Base-by-base conservation (phyloP, 1,140 invertebrate species). In the Drosophila teissieri region DNA sequence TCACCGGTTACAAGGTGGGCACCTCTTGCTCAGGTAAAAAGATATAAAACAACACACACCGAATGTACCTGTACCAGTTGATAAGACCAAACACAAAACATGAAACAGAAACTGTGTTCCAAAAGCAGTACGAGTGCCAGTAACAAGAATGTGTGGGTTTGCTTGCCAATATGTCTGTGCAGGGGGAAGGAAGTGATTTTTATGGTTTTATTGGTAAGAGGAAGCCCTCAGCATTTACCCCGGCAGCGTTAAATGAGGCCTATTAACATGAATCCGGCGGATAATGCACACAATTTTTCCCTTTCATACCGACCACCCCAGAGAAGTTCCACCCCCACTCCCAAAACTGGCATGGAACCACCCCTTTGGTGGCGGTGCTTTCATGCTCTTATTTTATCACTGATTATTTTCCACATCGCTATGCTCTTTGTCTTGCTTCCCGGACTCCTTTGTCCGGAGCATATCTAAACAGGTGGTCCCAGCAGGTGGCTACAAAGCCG, bases 381-480 rank as follows among this genome's bases (percentile, higher is more conserved):
- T 89, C 73, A 77, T 89, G 56, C 84, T 74, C 79, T 86, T 86
- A 86, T 86, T 78, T 67, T 89, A 88, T 88, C 83, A 89, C 76
- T 84, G 84, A 90, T 89, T 89, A 90, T 90, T 89, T 89, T 89
- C 84, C 84, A 90, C 85, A 84, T 90, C 85, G 80, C 54, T 84
- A 74, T 84, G 80, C 52, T 83, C 80, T 80, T 89, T 89, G 84
- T 86, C 67, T 61, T 67, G 67, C 14, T 15, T 14, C 67, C 54
- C 57, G 70, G 27, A 51, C 42, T 51, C 75, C 46, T 88, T 86
- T 86, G 83, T 89, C 61, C 49, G 39, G 37, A 4, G 56, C 62
- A 76, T 90, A 90, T 89, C 85, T 89, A 89, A 89, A 90, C 84
- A 89, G 84, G 85, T 89, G 84, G 85, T 84, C 80, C 58, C 84